phyloP scores from a whole-genome alignment of 2,113 vertebrate genomes.

The Podilymbus podiceps region DNA sequence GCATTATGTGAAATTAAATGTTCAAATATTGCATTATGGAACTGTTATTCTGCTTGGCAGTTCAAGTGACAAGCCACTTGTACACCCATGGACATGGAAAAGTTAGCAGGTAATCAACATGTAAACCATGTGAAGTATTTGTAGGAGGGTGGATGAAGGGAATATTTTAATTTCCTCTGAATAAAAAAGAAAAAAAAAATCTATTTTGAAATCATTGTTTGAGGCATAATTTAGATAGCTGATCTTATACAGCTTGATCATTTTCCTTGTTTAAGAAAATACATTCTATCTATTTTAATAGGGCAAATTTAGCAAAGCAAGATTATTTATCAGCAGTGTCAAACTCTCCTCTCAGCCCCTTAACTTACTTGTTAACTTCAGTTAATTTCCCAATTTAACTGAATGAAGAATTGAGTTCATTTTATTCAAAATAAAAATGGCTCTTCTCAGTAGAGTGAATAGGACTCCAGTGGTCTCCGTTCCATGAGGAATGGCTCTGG shows the following conservation, averaged over 20 bases:
- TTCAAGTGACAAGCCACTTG: background rate
- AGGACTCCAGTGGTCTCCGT: background rate
- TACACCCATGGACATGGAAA: background rate
- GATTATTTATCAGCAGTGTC: slow-evolving; percentile 3
- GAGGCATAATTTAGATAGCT: background rate
- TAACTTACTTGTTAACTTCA: slow-evolving; percentile 34
- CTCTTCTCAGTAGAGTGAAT: background rate
- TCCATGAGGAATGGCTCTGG: background rate
- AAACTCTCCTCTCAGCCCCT: slow-evolving; percentile 16
- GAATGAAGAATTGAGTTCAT: slow-evolving; percentile 24
- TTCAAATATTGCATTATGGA: background rate
- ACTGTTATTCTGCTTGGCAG: background rate
- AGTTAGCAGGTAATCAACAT: background rate
- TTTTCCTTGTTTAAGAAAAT: background rate
- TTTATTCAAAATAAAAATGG: background rate
- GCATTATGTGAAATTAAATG: background rate
- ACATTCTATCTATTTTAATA: background rate
- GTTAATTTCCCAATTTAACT: slow-evolving; percentile 31
- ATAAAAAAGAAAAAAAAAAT: background rate
- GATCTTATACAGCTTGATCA: background rate
- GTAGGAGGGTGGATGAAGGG: background rate
- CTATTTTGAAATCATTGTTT: background rate
- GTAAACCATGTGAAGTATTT: background rate
- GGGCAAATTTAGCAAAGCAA: background rate
- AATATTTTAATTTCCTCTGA: background rate